Evolutionary conservation across 2,888 invertebrate species (phyloP).

Genomic region (Chironomus tentans): DNA sequence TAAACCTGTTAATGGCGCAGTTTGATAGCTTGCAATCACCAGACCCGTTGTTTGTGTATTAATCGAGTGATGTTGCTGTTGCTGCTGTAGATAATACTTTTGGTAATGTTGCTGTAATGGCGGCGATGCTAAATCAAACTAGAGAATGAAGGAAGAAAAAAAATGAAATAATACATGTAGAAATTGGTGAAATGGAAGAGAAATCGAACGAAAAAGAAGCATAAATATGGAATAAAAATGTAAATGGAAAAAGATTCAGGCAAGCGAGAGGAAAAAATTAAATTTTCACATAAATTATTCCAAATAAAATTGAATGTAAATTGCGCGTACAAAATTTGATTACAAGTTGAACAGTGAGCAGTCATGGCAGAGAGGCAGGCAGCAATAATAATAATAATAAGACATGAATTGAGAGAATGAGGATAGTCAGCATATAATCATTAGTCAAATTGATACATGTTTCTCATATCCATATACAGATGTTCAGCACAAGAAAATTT

Average conservation of each 20-base stretch:
- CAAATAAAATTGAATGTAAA: slow-evolving; percentile 12
- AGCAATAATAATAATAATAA: background rate
- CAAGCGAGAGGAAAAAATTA: background rate
- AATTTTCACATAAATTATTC: slow-evolving; percentile 14
- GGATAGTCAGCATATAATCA: background rate
- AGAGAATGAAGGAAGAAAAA: background rate
- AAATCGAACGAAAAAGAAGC: too few relatives aligned
- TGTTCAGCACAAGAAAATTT: background rate
- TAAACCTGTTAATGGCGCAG: slow-evolving; percentile 16
- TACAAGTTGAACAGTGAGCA: background rate
- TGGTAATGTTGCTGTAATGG: slow-evolving; percentile 8
- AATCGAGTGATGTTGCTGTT: slow-evolving; percentile 8
- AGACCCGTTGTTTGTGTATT: slow-evolving; percentile 1
- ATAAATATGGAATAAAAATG: too few relatives aligned
- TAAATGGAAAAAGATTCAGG: background rate
- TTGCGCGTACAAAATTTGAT: slow-evolving; percentile 19
- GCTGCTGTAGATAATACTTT: slow-evolving; percentile 8
- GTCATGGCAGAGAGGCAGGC: too few relatives aligned
- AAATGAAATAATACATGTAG: background rate
- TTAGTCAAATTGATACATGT: background rate
- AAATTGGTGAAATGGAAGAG: too few relatives aligned
- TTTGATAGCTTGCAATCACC: slow-evolving; percentile 11
- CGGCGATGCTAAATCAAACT: slow-evolving; percentile 19
- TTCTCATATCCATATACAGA: background rate
- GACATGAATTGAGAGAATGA: too few relatives aligned